Evolutionary conservation across 2,888 invertebrate genomes (phyloP), one percentile per base, ranked within the genome.

Genomic region (Drymonia ruficornis): DNA sequence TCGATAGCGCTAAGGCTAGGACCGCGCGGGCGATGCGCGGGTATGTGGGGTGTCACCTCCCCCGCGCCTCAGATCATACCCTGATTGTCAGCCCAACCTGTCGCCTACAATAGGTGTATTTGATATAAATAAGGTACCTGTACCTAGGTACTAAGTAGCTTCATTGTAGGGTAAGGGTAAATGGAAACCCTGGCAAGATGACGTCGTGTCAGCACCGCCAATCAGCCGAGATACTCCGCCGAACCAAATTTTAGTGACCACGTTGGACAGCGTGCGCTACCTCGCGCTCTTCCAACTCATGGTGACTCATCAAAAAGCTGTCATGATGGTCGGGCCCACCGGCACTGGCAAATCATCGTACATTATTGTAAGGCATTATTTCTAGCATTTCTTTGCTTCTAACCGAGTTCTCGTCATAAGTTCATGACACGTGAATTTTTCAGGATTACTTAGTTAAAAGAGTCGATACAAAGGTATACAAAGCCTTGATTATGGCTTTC

Each of bases 281-380:
- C 94, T 96, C 13, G 95, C 96, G 0, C 85, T 99, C 0, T 95
- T 98, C 89, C 95, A 95, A 64, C 89, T 98, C 34, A 86, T 99
- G 44, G 95, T 98, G 0, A 94, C 94, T 18, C 97, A 98, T 78
- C 94, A 96, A 13, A 98, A 98, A 76, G 95, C 97, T 0, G 93
- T 97, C 45, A 95, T 99, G 93, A 94, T 98, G 83, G 96, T 98
- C 0, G 99, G 99, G 0, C 98, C 98, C 0, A 98, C 99, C 0
- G 98, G 99, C 36, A 99, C 99, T 0, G 99, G 99, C 54, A 99
- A 99, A 87, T 98, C 98, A 6, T 96, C 96, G 47, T 98, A 98
- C 70, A 96, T 96, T 16, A 96, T 96, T 76, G 95, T 95, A 82
- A 87, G 36, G n/a, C 13, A 91, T 67, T 46, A 7, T 82, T 11